Base-by-base conservation (phyloP, 2,888 invertebrate species). In the Ommatoiulus sabulosus region DNA sequence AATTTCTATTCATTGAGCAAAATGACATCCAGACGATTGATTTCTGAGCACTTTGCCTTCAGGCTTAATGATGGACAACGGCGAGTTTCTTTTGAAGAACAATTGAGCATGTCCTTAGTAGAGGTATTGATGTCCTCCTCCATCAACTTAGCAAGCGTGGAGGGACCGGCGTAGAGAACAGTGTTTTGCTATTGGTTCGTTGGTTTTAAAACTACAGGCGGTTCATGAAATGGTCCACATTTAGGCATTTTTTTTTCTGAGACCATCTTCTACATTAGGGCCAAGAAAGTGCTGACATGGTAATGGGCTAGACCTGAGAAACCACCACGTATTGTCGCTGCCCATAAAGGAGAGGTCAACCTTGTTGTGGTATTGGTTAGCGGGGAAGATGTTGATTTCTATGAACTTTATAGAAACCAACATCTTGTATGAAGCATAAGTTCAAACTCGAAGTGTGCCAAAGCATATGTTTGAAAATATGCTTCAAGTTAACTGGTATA, bases 31-130 rank as follows among this genome's bases (percentile, higher is more conserved):
- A 63, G n/a, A 63, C n/a, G 63, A 12, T n/a, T 63, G 63, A n/a
- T 63, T 63, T 63, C 63, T 63, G 63, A 63, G n/a, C 63, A 63
- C 63, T 63, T 63, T 17, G 17, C 63, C n/a, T n/a, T n/a, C 2
- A n/a, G 63, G 63, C n/a, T n/a, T n/a, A 63, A n/a, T 63, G 63
- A 63, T 63, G 63, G 17, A 63, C 63, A 63, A 63, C 63, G 63
- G n/a, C 63, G 63, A 63, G 17, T 63, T 52, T 52, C n/a, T n/a
- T 63, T 63, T 63, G 63, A 63, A 63, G 63, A 63, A 17, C 17
- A n/a, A 63, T 63, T 63, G 17, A 63, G 5, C 63, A 17, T 63
- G 63, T 63, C 63, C 17, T 63, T 63, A 63, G 63, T 63, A 63
- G n/a, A n/a, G 17, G 6, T 63, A 63, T n/a, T 63, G 63, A 63